Evolutionary conservation across 2,888 invertebrate species (phyloP).

Genomic region (Lottia gigantea): DNA sequence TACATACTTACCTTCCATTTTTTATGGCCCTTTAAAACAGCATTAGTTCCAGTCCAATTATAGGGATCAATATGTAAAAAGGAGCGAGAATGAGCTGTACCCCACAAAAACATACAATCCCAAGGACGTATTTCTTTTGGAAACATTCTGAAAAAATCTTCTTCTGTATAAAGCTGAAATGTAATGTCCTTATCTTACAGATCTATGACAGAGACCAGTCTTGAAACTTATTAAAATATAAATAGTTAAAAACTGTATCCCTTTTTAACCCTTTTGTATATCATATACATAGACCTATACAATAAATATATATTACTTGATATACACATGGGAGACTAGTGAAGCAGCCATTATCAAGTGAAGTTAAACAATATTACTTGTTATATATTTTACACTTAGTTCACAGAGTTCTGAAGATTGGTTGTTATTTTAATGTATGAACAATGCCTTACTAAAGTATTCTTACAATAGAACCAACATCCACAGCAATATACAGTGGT

Average conservation of each 20-base stretch:
- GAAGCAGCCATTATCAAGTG: too few species aligned
- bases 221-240: not conserved
- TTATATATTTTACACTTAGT: too few species aligned
- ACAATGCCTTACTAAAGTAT: too few species aligned
- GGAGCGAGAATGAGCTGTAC: constrained; percentile 62
- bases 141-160: constrained; percentile 63
- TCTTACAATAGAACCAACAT: too few species aligned
- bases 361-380: too few species aligned
- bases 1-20: constrained; percentile 60
- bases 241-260: not conserved
- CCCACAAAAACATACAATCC: constrained; percentile 67
- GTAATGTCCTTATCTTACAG: constrained; percentile 1
- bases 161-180: constrained; percentile 55
- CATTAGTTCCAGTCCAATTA: constrained; percentile 68
- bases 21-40: constrained; percentile 63
- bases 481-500: too few species aligned
- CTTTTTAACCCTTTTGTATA: not conserved
- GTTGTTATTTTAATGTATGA: not conserved
- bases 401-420: too few species aligned
- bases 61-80: constrained; percentile 67
- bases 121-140: constrained; percentile 63
- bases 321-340: too few species aligned
- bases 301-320: too few species aligned
- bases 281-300: too few species aligned
- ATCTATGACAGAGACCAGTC: not conserved